Base-by-base conservation (phyloP, 2,113 vertebrate genomes). In the Pedionomus torquatus region DNA sequence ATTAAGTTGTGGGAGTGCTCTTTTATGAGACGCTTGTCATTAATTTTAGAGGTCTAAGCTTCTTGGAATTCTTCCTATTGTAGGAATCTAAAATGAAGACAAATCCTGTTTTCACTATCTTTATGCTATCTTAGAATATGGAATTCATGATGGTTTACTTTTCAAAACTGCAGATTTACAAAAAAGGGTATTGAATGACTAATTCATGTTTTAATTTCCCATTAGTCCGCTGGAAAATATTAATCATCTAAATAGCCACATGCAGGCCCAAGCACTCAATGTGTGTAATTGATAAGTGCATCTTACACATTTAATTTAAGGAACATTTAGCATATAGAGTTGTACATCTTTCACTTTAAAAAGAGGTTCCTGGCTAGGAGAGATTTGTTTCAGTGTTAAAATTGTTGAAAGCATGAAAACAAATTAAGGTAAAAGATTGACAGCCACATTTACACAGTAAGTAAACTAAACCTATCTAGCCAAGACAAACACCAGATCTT, bases 401-500 rank as follows among this genome's bases (percentile, higher is more conserved):
- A 51, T n/a, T 60, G 9, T 60, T 60, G 28, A 91, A 82, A 71
- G 12, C 13, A 46, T 39, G 18, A 83, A 83, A 78, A 65, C 21
- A 90, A 88, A 68, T n/a, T 68, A 44, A 68, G n/a, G 12, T 54
- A 46, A 90, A 41, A 76, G 49, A 82, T 31, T 89, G 75, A 76
- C 41, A 88, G 54, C 5, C 55, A 57, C 30, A 71, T 68, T 83
- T 72, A 71, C 52, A 30, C 5, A 46, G 28, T 46, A 79, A 20
- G 33, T 78, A 89, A 76, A 77, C 14, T 57, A 87, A 90, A 84
- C 3, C 3, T 48, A 57, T 5, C 17, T 58, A 90, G 61, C 61
- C 76, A 92, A 96, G 63, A 87, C 17, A 91, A 94, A 91, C 57
- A 70, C 2, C 17, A 85, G 48, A 84, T 57, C 21, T 69, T 93